Evolutionary conservation across 53 echinoderm and acorn worm genomes (phyloP), one percentile per base, ranked within the genome.

Genomic region (Antedon mediterranea): DNA sequence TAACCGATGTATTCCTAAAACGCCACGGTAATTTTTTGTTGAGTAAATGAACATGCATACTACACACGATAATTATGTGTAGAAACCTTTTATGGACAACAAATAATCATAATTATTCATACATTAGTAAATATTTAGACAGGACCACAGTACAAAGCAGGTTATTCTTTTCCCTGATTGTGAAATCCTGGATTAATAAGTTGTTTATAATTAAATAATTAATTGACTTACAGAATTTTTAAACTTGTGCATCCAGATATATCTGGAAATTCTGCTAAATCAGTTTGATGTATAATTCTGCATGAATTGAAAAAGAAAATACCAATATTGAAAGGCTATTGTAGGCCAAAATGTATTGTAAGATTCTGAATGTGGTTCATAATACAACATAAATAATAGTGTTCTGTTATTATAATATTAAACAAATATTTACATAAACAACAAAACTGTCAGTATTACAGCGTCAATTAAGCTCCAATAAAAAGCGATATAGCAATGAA

Each of bases 281-380:
- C 80, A 3, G 94, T 94, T 32, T 83, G 85, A 79, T 94, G 94
- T 13, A 94, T 94, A 3, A 89, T 91, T 71, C 94, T 94, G 85
- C 28, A 89, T 43, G 79, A 3, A 41, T 41, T 41, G 41, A 13
- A 41, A 41, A 41, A 41, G 13, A 41, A 7, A 4, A 41, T 7
- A 41, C 4, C 41, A 41, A 41, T n/a, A n/a, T n/a, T n/a, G n/a
- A n/a, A n/a, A n/a, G n/a, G n/a, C n/a, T n/a, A n/a, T n/a, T n/a
- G n/a, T n/a, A n/a, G n/a, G n/a, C n/a, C n/a, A n/a, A n/a, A n/a
- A n/a, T n/a, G n/a, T n/a, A n/a, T n/a, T n/a, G n/a, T n/a, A n/a
- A n/a, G n/a, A n/a, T n/a, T n/a, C n/a, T 41, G 4, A 41, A 41
- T 41, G 41, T 41, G 5, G 5, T 7, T 41, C 5, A 41, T 7